Conservation (phyloP, 2,888 invertebrate species). For the Drosophila austrosaltans region DNA sequence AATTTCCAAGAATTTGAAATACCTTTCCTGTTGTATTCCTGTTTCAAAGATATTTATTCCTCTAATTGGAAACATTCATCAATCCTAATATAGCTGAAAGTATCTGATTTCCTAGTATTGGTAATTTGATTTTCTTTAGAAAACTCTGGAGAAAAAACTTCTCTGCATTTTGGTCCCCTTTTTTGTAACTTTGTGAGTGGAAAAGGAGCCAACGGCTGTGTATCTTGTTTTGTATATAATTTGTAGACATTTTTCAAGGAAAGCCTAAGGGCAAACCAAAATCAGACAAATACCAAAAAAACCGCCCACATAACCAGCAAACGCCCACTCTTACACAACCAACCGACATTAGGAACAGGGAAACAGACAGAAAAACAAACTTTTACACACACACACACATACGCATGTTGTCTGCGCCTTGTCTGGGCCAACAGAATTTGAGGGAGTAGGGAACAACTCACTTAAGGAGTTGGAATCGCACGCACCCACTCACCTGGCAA, state of each 20-base stretch:
- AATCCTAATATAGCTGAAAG: neutral
- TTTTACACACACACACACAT: constrained; percentile 58
- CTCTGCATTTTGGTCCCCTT: neutral
- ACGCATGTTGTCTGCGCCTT: constrained; percentile 73
- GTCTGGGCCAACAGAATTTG: constrained; percentile 53
- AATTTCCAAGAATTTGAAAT: no score
- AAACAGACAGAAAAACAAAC: constrained; percentile 58
- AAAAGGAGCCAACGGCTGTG: constrained; percentile 17
- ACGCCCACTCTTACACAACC: constrained; percentile 15
- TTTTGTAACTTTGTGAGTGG: neutral
- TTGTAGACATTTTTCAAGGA: constrained; percentile 67
- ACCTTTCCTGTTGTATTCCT: no score
- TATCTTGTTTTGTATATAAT: constrained; percentile 45
- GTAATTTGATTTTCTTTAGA: neutral
- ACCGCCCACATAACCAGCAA: constrained; percentile 24
- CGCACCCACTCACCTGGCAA: constrained; percentile 72
- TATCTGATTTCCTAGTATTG: neutral
- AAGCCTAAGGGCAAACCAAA: constrained; percentile 27
- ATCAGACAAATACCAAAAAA: constrained; percentile 51
- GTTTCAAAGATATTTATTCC: no score
- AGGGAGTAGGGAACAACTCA: constrained; percentile 11
- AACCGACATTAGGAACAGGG: constrained; percentile 49
- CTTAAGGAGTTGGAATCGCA: constrained; percentile 13
- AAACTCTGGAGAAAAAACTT: neutral
- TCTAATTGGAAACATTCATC: no score